These are phyloP conservation scores for Eulemur macaco DNA, from an alignment of 2,113 vertebrate species.

Conservation along the genomic window DNA sequence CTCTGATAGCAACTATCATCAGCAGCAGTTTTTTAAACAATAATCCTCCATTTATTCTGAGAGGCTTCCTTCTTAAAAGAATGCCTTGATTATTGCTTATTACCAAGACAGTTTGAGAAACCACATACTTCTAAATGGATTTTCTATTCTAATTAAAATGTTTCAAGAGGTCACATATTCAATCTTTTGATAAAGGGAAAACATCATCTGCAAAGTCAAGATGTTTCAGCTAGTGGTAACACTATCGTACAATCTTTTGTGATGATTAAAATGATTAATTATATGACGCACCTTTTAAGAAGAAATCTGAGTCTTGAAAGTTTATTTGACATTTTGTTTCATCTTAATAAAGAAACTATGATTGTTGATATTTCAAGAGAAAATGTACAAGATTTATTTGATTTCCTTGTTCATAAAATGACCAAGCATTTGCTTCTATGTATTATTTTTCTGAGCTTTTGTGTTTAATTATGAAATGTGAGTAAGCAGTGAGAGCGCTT, in stretches of 20 bases:
- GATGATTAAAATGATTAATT: background rate
- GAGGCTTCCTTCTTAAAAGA: constrained; percentile 32
- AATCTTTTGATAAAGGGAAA: background rate
- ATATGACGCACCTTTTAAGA: background rate
- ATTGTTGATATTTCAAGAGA: background rate
- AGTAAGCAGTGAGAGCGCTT: background rate
- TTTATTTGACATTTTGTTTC: constrained; percentile 15
- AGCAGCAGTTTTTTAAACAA: background rate
- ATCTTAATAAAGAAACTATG: background rate
- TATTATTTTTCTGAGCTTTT: background rate
- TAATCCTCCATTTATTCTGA: background rate
- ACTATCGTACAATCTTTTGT: background rate
- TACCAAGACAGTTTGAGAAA: background rate
- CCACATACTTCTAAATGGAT: background rate
- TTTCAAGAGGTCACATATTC: background rate
- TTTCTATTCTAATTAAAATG: background rate
- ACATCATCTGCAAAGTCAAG: background rate
- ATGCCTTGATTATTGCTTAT: background rate
- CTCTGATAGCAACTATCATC: background rate
- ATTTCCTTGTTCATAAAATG: background rate
- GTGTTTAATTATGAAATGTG: background rate
- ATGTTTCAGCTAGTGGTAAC: background rate
- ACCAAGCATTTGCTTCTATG: background rate
- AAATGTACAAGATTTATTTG: background rate
- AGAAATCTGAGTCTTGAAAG: background rate